Evolutionary conservation across 92 coral and sea anemone species (phyloP), one percentile per base, ranked within the genome.

Genomic region (Isaurus tuberculatus): DNA sequence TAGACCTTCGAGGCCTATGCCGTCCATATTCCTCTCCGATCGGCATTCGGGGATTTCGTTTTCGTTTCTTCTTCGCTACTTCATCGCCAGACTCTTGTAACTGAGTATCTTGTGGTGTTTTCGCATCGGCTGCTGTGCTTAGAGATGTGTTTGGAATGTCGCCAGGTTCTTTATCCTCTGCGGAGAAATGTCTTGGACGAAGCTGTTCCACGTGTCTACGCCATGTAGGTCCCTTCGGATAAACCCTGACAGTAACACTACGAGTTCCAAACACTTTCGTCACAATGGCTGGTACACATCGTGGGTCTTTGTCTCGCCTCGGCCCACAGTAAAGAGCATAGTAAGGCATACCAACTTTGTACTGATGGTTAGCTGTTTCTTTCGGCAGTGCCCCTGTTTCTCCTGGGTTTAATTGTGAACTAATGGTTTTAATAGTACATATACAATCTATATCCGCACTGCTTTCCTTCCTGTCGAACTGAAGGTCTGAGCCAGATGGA

Each of bases 321-420:
- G 86, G 86, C 61, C 86, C 86, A 81, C 79, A 81, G 79, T 81
- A 81, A 40, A 81, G 79, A 65, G 86, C 86, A 69, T 81, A 66
- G 44, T 30, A 81, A 42, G 79, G 55, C 81, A 42, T 81, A 28
- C 65, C 86, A 63, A 81, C 75, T 49, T 81, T 66, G 44, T 81
- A 81, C 37, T 69, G 63, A 0, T 57, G 80, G 80, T 44, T 34
- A 69, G 74, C 60, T 72, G 17, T 27, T 44, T 57, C 66, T 74
- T 57, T 61, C 33, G 67, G 31, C 67, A 61, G 67, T 61, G 67
- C 32, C 32, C 67, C 33, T 82, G 44, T 5, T 68, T 74, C 87
- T 43, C 46, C 46, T 83, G 87, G 85, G 30, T 83, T 71, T 9
- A 83, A 0, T 63, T 74, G 84, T 44, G 51, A 55, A 49, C 87